phyloP scores from a whole-genome alignment of 2,797 vertebrate species.

The Allobates femoralis region DNA sequence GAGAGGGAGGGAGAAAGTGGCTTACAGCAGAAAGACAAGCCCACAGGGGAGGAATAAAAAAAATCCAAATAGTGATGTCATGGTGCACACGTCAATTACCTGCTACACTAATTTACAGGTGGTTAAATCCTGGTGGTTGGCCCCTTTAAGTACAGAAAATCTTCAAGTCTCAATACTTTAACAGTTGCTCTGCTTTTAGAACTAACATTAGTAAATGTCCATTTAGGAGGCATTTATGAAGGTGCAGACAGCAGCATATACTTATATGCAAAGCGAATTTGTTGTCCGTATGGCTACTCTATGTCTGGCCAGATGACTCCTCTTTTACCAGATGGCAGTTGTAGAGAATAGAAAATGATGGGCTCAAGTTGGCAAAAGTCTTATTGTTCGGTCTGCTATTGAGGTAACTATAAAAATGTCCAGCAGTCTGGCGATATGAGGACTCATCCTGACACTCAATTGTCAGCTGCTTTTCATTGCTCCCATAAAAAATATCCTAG shows the following conservation, averaged over 20 bases:
- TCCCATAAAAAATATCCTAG: neutral
- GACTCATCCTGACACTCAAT: neutral
- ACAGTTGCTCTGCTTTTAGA: neutral
- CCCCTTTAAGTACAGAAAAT: neutral
- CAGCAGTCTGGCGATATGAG: neutral
- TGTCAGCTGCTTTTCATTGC: neutral
- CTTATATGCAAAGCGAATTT: neutral
- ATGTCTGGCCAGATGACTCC: neutral
- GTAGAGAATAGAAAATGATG: neutral
- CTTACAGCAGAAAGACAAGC: no score
- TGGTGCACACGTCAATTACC: no score
- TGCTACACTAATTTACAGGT: no score
- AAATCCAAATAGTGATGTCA: no score
- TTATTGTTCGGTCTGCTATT: neutral
- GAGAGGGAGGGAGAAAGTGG: no score
- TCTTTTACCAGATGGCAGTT: neutral
- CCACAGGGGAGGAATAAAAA: no score
- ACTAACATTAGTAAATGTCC: neutral
- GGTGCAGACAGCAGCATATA: neutral
- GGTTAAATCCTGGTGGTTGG: no score
- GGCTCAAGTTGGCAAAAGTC: neutral
- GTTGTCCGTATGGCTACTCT: neutral
- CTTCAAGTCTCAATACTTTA: neutral
- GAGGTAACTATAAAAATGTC: neutral
- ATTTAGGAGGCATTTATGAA: neutral